Evolutionary conservation across 2,113 vertebrate genomes (phyloP), one percentile per base, ranked within the genome.

Genomic region (Carollia perspicillata): DNA sequence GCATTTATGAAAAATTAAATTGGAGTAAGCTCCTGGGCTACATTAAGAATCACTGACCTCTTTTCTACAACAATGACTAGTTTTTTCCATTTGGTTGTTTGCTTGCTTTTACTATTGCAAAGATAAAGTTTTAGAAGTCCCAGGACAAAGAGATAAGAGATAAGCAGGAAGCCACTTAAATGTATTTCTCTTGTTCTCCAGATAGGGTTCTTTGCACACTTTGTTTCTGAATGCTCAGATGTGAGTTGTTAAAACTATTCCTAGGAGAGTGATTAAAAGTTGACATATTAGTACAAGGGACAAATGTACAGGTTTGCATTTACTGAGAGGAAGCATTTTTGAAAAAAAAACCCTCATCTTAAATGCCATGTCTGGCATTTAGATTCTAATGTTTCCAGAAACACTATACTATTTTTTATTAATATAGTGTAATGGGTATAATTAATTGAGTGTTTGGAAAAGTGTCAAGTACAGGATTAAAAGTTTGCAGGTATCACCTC

Each of bases 1-100:
- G 81, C 53, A 90, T 83, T 97, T 80, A 75, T 75, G 95, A 98
- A 94, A 97, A 97, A 78, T 96, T 96, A 95, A 97, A 93, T 84
- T 79, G 20, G 23, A 93, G 33, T 47, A 44, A 66, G 14, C 16
- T 47, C 14, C 23, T 23, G 26, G 23, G 17, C 23, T 22, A 23
- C 8, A 42, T 81, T 77, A 92, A 86, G 33, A 71, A 65, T 42
- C 51, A 22, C n/a, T 47, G 5, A 33, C 2, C 14, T 37, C 10
- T 78, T 74, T 60, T 65, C 40, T 35, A 66, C n/a, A 84, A 23
- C 20, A 63, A 33, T 55, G 69, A n/a, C 40, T 75, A 75, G 1
- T 66, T 96, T 63, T 74, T 63, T 66, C 88, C 35, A 22, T 14
- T 74, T 79, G 12, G 35, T 60, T 28, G 23, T 8, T 55, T 65